Conservation (phyloP, 2,888 invertebrate genomes). For the Alcis repandata region DNA sequence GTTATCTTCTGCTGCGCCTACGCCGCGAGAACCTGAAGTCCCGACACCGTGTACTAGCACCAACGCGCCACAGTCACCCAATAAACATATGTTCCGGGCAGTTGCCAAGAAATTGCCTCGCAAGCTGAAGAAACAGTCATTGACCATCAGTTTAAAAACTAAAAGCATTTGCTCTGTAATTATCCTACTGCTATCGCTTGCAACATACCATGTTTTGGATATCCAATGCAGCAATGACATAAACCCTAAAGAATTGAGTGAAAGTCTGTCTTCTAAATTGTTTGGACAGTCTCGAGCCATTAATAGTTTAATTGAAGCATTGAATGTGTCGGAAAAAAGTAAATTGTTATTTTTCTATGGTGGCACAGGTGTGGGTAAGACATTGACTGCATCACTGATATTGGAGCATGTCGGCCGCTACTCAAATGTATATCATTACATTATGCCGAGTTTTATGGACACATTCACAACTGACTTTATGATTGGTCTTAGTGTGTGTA, state of each 20-base stretch:
- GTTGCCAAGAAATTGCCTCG: conserved; percentile 48
- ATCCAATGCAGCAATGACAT: conserved; percentile 66
- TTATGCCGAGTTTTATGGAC: conserved; percentile 73
- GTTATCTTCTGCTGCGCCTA: background rate
- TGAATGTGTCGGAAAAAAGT: conserved; percentile 56
- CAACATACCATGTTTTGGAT: conserved; percentile 56
- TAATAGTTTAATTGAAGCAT: conserved; percentile 58
- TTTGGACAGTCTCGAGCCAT: conserved; percentile 72
- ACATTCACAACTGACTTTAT: conserved; percentile 67
- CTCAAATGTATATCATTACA: conserved; percentile 78
- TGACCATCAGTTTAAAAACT: conserved; percentile 27
- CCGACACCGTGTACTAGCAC: background rate
- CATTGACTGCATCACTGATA: conserved; percentile 69
- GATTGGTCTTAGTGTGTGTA: conserved; percentile 71
- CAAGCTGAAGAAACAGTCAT: conserved; percentile 45
- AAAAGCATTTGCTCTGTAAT: conserved; percentile 47
- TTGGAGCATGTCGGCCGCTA: conserved; percentile 62
- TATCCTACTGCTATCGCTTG: conserved; percentile 55
- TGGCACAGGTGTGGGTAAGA: conserved; percentile 81
- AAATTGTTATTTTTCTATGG: conserved; percentile 77
- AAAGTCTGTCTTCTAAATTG: conserved; percentile 59
- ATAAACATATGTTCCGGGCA: conserved; percentile 62
- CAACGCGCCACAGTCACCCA: conserved; percentile 24
- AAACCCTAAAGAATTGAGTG: conserved; percentile 54
- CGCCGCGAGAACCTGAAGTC: background rate